These are phyloP conservation scores for Sphaerophoria taeniata DNA, from an alignment of 2,888 invertebrate genomes.

Conservation along the genomic window DNA sequence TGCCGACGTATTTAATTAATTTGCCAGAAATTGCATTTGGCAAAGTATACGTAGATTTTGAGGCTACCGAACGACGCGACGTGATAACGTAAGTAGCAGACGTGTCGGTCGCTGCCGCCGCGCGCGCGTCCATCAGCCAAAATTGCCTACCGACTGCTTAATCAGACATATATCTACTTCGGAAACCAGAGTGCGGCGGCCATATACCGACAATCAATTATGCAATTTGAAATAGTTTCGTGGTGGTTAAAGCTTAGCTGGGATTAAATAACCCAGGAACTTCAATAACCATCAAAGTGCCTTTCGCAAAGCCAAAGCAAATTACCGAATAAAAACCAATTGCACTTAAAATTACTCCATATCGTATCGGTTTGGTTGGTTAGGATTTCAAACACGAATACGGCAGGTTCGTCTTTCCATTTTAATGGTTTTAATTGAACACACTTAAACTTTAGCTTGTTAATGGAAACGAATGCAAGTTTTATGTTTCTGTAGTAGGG, in stretches of 20 bases:
- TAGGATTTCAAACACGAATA: slow-evolving; percentile 6
- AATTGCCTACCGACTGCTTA: not conserved
- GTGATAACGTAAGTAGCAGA: too few relatives aligned
- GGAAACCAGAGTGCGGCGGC: slow-evolving; percentile 9
- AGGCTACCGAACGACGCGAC: not conserved
- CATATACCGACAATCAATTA: slow-evolving; percentile 61
- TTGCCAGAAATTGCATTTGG: slow-evolving; percentile 68
- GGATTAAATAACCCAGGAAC: slow-evolving; percentile 65
- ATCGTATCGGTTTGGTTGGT: slow-evolving; percentile 48
- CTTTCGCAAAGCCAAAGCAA: slow-evolving; percentile 59
- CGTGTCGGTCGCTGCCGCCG: not conserved
- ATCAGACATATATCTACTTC: slow-evolving; percentile 2
- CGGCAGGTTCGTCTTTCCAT: not conserved
- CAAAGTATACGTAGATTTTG: not conserved
- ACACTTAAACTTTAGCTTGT: slow-evolving; percentile 11
- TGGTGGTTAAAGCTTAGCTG: slow-evolving; percentile 57
- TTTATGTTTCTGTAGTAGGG: not conserved
- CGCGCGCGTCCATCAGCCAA: not conserved
- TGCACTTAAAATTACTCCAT: slow-evolving; percentile 70
- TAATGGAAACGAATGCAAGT: slow-evolving; percentile 2
- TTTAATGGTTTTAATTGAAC: slow-evolving; percentile 9
- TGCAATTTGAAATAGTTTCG: slow-evolving; percentile 71
- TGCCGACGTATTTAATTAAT: slow-evolving; percentile 71
- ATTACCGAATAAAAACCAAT: slow-evolving; percentile 71
- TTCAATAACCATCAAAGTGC: slow-evolving; percentile 58